These are phyloP conservation scores for Vulpes vulpes DNA, from an alignment of 2,113 vertebrate species.

Conservation along the genomic window DNA sequence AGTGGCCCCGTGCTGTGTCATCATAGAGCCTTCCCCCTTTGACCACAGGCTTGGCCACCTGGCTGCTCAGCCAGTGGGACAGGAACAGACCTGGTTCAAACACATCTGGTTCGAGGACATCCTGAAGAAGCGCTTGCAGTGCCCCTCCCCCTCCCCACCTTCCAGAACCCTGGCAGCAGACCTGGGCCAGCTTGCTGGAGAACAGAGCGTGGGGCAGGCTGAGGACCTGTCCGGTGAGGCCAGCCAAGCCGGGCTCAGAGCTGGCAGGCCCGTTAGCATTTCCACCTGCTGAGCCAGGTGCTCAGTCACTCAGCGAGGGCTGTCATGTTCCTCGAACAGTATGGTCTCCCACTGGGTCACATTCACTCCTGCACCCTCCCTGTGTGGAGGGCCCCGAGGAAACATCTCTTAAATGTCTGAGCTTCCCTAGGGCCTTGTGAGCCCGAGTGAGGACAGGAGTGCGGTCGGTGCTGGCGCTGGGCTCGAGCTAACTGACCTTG, in stretches of 20 bases:
- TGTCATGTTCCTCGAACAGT: background rate
- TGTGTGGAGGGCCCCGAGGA: background rate
- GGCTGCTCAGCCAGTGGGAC: too few species aligned
- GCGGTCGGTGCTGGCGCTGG: background rate
- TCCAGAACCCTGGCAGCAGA: background rate
- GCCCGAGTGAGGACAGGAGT: background rate
- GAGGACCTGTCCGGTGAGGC: background rate
- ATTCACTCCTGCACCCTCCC: accelerated
- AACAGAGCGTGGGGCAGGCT: background rate
- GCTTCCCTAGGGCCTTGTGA: background rate
- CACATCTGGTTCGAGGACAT: background rate
- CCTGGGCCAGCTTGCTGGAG: background rate
- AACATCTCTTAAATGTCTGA: background rate
- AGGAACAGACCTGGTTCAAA: background rate
- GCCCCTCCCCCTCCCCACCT: background rate
- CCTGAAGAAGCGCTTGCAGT: background rate
- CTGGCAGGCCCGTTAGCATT: background rate
- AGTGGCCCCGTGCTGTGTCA: background rate
- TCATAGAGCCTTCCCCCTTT: too few species aligned
- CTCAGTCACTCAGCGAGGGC: background rate
- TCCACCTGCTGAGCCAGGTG: background rate
- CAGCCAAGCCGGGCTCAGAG: background rate
- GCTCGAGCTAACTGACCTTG: background rate
- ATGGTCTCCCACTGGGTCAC: background rate
- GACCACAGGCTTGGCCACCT: background rate